Percentiles rank a stretch among this genome's conserved stretches.
phyloP scores from a whole-genome alignment of 2,113 vertebrate genomes.

The Chascanopsetta lugubris region DNA sequence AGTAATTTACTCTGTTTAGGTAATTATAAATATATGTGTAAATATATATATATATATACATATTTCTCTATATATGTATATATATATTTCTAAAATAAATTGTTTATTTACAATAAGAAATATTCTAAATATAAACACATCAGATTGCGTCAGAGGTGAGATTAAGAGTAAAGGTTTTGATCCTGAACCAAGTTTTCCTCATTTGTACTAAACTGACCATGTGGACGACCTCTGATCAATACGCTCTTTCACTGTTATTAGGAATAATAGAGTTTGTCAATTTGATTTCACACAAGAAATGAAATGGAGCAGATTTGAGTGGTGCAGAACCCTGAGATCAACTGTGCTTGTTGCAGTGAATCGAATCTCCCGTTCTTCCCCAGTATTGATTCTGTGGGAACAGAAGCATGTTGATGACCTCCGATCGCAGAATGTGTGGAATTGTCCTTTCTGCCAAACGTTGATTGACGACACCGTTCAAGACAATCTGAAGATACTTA shows the following conservation, averaged over 20 bases:
- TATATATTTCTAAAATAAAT: no score
- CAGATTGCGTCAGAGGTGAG: no score
- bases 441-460: background rate
- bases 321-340: background rate
- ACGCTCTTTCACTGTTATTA: background rate
- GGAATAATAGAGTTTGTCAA: background rate
- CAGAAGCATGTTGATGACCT: background rate
- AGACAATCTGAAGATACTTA: background rate
- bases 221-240: background rate
- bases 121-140: no score
- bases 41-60: no score
- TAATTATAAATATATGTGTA: no score
- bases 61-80: no score
- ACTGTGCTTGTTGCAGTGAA: background rate
- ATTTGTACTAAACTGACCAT: background rate
- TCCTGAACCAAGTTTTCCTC: no score
- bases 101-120: no score
- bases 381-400: background rate
- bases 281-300: background rate
- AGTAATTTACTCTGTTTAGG: no score
- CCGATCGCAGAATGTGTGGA: background rate
- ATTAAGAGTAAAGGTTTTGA: no score
- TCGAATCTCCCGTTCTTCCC: background rate
- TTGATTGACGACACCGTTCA: background rate
- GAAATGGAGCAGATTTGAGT: background rate